Conservation (phyloP, 2,797 vertebrate species). For the Acipenser transmontanus region DNA sequence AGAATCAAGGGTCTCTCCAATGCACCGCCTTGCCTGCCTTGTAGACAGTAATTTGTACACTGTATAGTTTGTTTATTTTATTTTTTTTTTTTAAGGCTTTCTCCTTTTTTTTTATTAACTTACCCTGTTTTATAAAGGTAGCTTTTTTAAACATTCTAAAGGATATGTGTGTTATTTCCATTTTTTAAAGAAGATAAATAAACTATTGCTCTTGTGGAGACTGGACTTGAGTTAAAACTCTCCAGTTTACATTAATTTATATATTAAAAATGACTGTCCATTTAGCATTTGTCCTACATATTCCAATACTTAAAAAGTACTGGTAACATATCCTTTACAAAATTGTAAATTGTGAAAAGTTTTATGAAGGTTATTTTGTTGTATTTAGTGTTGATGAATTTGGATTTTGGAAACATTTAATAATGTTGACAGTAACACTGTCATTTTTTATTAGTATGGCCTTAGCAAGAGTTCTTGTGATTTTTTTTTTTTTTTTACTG, state of each 20-base stretch:
- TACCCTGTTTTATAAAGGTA: constrained; percentile 85
- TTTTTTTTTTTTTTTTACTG: constrained; percentile 39
- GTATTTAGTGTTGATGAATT: constrained; percentile 88
- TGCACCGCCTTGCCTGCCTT: constrained; percentile 80
- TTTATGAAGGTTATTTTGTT: constrained; percentile 94
- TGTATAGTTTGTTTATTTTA: constrained; percentile 87
- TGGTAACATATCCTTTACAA: constrained; percentile 72
- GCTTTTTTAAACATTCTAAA: constrained; percentile 80
- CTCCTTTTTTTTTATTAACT: constrained; percentile 62
- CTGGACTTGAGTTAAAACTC: constrained; percentile 97
- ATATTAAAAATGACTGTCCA: constrained; percentile 72
- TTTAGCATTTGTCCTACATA: constrained; percentile 71
- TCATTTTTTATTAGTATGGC: constrained; percentile 83
- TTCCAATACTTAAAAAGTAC: constrained; percentile 77
- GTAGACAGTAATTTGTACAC: constrained; percentile 97
- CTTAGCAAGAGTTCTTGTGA: constrained; percentile 78
- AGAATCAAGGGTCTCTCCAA: constrained; percentile 81
- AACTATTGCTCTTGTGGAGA: constrained; percentile 72
- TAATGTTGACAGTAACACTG: constrained; percentile 85
- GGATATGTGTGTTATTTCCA: constrained; percentile 75
- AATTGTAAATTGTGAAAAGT: constrained; percentile 86
- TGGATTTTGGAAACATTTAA: constrained; percentile 86
- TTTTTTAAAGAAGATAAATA: constrained; percentile 74
- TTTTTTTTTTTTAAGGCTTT: constrained; percentile 50
- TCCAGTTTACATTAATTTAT: constrained; percentile 81